Base-by-base conservation (phyloP, 2,888 invertebrate species). In the Thyatira batis region DNA sequence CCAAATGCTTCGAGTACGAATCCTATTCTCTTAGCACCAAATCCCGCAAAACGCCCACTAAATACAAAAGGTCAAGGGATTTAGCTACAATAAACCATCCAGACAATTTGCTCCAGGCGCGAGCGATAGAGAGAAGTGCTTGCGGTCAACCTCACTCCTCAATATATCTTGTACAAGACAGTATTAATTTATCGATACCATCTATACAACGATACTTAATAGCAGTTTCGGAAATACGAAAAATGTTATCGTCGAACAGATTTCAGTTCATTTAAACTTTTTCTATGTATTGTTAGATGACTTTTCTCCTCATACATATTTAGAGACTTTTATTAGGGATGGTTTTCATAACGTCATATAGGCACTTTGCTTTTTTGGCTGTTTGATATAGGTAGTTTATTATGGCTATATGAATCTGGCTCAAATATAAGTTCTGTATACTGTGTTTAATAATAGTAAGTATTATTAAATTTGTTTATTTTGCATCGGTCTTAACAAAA, bases 181-280 rank as follows among this genome's bases (percentile, higher is more conserved):
- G 61, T 54, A 62, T 57, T 65, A 71, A 73, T 75, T 71, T 75
- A 75, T 71, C 56, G 64, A 54, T 58, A 58, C 54, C 60, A 61
- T 57, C 61, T 54, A 59, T 56, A 55, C 39, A 39, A 58, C 61
- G 45, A 64, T 50, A 28, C 49, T 27, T 33, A 44, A 49, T 49
- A 57, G 53, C 49, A 49, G 45, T 54, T 45, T 43, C 30, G n/a
- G 27, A 5, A 28, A 30, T 45, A 45, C 45, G 21, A 20, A 45
- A 20, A 1, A 45, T 45, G 49, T 6, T 20, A 20, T 21, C 30
- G 21, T 33, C 20, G n/a, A 33, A 33, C 49, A 20, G 21, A 39
- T 27, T 39, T 49, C 49, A 8, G 49, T 33, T 21, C 20, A 50
- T 33, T 50, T 43, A 6, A 39, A 39, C 39, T 13, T 25, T 50